These are phyloP conservation scores for Macrochelys suwanniensis DNA, from an alignment of 2,797 vertebrate species.

Conservation along the genomic window DNA sequence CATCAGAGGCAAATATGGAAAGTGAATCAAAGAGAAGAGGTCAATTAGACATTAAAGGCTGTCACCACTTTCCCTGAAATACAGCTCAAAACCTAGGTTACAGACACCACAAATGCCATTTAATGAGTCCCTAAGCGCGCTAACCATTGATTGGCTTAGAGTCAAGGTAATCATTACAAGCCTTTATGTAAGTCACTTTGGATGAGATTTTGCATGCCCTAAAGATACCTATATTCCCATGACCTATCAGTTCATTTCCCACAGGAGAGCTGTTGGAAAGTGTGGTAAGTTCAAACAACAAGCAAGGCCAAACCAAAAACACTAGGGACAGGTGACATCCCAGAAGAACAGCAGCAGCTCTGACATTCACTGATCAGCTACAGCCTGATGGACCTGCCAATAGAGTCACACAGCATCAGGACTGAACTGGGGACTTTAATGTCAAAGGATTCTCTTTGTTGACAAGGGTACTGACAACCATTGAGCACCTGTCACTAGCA, in stretches of 20 bases:
- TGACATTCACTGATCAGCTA: slow-evolving; percentile 79
- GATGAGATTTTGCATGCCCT: slow-evolving; percentile 73
- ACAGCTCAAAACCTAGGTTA: slow-evolving; percentile 79
- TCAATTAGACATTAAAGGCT: slow-evolving; percentile 88
- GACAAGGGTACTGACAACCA: slow-evolving; percentile 82
- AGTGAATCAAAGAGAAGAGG: slow-evolving; percentile 83
- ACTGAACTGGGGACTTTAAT: slow-evolving; percentile 77
- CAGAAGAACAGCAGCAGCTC: slow-evolving; percentile 62
- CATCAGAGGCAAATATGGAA: slow-evolving; percentile 77
- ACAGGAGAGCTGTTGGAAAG: slow-evolving; percentile 70
- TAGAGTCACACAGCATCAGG: slow-evolving; percentile 75
- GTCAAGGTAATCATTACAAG: slow-evolving; percentile 83
- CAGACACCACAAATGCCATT: slow-evolving; percentile 81
- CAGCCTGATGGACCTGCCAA: slow-evolving; percentile 85
- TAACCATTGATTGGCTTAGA: slow-evolving; percentile 82
- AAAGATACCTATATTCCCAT: slow-evolving; percentile 71
- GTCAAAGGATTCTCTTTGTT: slow-evolving; percentile 79
- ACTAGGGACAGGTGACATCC: slow-evolving; percentile 58
- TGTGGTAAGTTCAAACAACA: slow-evolving; percentile 70
- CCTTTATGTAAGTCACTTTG: slow-evolving; percentile 77
- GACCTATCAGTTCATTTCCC: slow-evolving; percentile 76
- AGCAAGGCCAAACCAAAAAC: slow-evolving; percentile 65
- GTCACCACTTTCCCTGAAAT: slow-evolving; percentile 82
- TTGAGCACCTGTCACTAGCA: slow-evolving; percentile 78
- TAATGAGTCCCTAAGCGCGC: slow-evolving; percentile 85